Percentiles rank a stretch among this genome's conserved stretches.
Conservation (phyloP, 2,113 vertebrate species). For the Tetraodon nigroviridis region DNA sequence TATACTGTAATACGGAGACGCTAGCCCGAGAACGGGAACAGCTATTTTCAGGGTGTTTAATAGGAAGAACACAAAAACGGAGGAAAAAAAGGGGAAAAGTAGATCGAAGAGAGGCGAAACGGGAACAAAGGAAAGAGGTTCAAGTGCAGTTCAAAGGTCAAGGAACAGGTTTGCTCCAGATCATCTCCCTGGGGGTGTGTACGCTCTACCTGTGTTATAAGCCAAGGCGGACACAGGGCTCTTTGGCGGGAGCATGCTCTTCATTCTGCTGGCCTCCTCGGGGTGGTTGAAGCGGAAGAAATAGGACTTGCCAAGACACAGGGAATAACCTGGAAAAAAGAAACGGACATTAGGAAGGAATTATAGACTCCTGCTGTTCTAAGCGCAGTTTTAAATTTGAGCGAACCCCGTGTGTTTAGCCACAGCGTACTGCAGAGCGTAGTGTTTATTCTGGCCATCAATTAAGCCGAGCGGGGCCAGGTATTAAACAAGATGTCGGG, state of each 20-base stretch:
- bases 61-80: background rate
- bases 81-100: background rate
- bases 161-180: background rate
- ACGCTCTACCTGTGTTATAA: conserved; percentile 72
- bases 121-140: conserved; percentile 1
- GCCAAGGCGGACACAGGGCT: conserved; percentile 72
- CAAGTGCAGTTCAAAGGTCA: conserved; percentile 16
- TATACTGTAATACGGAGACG: background rate
- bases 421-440: conserved; percentile 32
- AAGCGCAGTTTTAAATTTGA: conserved; percentile 13
- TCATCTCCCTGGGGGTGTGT: background rate
- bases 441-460: conserved; percentile 66
- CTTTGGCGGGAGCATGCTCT: conserved; percentile 77
- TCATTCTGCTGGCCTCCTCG: conserved; percentile 77
- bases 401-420: conserved; percentile 29
- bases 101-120: conserved; percentile 1
- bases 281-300: conserved; percentile 81
- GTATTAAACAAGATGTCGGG: conserved; percentile 70
- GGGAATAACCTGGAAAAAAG: conserved; percentile 70
- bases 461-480: conserved; percentile 58
- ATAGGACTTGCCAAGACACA: conserved; percentile 79
- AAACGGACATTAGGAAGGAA: conserved; percentile 13
- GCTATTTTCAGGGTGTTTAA: background rate
- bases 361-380: background rate
- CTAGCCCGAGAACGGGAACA: background rate